Conservation (phyloP, 2,888 invertebrate genomes). For the Andrena flavipes region DNA sequence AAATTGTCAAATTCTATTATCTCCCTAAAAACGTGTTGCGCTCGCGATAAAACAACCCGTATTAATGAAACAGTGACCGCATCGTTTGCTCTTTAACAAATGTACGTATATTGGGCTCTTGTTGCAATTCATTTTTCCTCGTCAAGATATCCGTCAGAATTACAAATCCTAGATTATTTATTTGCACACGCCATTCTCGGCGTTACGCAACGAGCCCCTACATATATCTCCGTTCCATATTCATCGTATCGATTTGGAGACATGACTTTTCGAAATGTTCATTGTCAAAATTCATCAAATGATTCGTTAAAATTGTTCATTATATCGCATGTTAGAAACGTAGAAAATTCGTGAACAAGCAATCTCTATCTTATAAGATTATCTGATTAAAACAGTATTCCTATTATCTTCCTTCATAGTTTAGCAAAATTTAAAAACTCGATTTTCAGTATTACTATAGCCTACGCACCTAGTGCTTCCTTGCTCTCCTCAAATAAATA, state of each 20-base stretch:
- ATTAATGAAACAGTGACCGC: constrained; percentile 43
- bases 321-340: constrained; percentile 43
- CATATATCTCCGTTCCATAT: constrained; percentile 7
- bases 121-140: constrained; percentile 11
- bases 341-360: constrained; percentile 56
- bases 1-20: constrained; percentile 76
- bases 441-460: constrained; percentile 2
- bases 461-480: constrained; percentile 2
- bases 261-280: constrained; percentile 46
- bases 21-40: constrained; percentile 61
- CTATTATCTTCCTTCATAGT: background rate
- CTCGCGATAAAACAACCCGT: constrained; percentile 52
- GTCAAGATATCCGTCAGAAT: constrained; percentile 7
- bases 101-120: background rate
- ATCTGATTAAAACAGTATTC: constrained; percentile 23
- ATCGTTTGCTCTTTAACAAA: constrained; percentile 6
- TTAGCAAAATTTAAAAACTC: constrained; percentile 34
- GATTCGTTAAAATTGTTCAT: constrained; percentile 55
- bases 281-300: constrained; percentile 50
- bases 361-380: constrained; percentile 24
- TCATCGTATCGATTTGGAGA: constrained; percentile 46
- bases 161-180: constrained; percentile 21
- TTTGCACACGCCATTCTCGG: background rate
- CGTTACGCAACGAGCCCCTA: constrained; percentile 23
- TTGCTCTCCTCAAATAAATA: constrained; percentile 8